phyloP scores from a whole-genome alignment of 2,888 invertebrate genomes.

The Oxyteleia sp. region DNA sequence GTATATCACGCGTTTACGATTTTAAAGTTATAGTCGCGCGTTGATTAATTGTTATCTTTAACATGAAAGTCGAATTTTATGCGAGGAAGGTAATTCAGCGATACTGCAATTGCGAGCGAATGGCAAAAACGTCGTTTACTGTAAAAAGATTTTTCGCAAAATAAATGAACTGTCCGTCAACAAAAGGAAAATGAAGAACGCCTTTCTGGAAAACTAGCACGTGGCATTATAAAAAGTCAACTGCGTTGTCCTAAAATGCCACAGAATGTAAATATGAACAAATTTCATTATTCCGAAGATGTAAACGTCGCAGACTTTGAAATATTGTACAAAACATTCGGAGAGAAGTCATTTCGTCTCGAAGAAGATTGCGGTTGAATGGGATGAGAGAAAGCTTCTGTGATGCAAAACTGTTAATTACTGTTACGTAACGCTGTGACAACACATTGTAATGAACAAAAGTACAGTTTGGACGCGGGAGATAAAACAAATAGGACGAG shows the following conservation, averaged over 20 bases:
- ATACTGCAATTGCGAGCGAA: no score
- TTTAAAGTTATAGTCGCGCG: no score
- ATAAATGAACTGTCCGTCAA: no score
- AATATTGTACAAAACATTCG: constrained; percentile 12
- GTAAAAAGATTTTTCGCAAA: no score
- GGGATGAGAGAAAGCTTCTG: constrained; percentile 59
- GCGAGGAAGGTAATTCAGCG: not conserved
- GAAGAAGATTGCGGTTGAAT: constrained; percentile 37
- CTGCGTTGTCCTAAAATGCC: not conserved
- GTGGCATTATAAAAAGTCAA: not conserved
- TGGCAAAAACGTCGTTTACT: no score
- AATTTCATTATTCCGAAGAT: constrained; percentile 12
- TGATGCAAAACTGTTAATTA: constrained; percentile 61
- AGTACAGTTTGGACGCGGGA: constrained; percentile 17
- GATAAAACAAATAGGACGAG: constrained; percentile 24
- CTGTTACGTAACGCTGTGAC: constrained; percentile 51
- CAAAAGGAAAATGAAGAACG: no score
- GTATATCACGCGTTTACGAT: no score
- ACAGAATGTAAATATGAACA: not conserved
- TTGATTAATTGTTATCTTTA: no score
- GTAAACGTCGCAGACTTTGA: constrained; percentile 1
- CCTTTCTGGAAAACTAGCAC: not conserved
- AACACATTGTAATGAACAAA: constrained; percentile 56
- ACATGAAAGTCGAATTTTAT: no score
- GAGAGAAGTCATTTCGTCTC: constrained; percentile 6